A percentile compares a stretch with the other conserved stretches of the same genome.
Conservation (phyloP, 2,113 vertebrate genomes). For the Axis porcinus region DNA sequence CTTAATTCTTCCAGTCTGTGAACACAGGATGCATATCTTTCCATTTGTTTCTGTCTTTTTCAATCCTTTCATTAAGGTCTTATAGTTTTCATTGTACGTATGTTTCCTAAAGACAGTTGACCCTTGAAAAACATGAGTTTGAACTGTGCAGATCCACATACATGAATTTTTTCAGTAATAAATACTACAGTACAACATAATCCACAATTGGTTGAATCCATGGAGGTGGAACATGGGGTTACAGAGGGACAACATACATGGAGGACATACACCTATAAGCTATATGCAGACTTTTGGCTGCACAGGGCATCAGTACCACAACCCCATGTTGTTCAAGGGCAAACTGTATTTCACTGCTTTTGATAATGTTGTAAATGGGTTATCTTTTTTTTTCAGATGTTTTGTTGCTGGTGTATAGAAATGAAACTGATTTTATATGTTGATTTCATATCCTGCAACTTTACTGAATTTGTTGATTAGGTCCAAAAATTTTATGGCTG, state of each 20-base stretch:
- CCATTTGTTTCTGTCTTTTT: not conserved
- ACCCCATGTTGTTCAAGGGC: not conserved
- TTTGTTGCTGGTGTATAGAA: not conserved
- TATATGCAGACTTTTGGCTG: not conserved
- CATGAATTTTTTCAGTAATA: not conserved
- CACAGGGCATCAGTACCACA: not conserved
- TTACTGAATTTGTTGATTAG: not conserved
- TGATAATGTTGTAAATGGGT: not conserved
- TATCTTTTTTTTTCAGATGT: not conserved
- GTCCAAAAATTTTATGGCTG: not conserved
- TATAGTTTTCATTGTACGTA: not conserved
- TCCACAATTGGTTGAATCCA: not conserved
- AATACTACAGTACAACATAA: not conserved
- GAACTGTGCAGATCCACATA: not conserved
- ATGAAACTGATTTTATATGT: not conserved
- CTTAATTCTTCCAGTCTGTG: not conserved
- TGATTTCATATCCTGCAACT: not conserved
- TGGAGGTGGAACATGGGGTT: not conserved
- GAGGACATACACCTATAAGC: not conserved
- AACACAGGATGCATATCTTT: not conserved
- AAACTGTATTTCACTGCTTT: not conserved
- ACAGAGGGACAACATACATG: not conserved
- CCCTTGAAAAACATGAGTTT: not conserved
- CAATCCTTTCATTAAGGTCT: not conserved
- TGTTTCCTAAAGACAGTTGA: not conserved